Evolutionary conservation across 1,140 invertebrate genomes (phyloP).

Genomic region (Drosophila triauraria): DNA sequence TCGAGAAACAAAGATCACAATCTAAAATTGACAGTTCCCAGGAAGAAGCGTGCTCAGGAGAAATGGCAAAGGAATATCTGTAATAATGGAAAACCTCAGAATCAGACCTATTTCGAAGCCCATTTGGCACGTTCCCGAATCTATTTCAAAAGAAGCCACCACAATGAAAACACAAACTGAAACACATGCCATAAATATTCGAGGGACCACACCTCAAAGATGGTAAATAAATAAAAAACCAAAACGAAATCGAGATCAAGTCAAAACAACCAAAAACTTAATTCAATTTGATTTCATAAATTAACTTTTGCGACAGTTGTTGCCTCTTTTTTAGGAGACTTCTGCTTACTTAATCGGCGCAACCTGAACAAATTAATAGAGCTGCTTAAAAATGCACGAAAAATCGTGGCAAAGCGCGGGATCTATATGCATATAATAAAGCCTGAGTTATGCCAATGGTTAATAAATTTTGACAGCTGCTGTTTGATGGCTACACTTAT

Average conservation of each 20-base stretch:
- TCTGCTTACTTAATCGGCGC: constrained; percentile 55
- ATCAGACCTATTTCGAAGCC: constrained; percentile 10
- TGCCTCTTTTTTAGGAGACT: constrained; percentile 34
- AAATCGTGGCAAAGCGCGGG: too few relatives aligned
- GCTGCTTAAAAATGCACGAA: constrained; percentile 42
- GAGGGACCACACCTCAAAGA: constrained; percentile 61
- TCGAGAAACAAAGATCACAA: constrained; percentile 45
- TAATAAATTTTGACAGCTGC: constrained; percentile 62
- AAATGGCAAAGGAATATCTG: constrained; percentile 22
- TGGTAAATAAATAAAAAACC: constrained; percentile 8
- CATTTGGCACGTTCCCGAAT: constrained; percentile 54
- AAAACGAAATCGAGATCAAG: constrained; percentile 42
- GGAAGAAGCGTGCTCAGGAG: constrained; percentile 35
- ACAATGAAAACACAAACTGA: constrained; percentile 23
- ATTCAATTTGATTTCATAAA: constrained; percentile 64
- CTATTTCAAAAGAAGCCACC: constrained; percentile 36
- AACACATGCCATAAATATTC: constrained; percentile 30
- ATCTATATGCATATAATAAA: constrained; percentile 31
- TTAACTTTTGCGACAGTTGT: constrained; percentile 64
- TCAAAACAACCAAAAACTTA: constrained; percentile 39
- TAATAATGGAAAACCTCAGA: constrained; percentile 16
- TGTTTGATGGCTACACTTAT: constrained; percentile 44
- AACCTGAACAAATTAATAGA: constrained; percentile 75
- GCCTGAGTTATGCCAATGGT: constrained; percentile 50
- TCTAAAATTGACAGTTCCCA: constrained; percentile 41